Conservation (phyloP, 1,140 invertebrate species). For the Archivesica marissinica region DNA sequence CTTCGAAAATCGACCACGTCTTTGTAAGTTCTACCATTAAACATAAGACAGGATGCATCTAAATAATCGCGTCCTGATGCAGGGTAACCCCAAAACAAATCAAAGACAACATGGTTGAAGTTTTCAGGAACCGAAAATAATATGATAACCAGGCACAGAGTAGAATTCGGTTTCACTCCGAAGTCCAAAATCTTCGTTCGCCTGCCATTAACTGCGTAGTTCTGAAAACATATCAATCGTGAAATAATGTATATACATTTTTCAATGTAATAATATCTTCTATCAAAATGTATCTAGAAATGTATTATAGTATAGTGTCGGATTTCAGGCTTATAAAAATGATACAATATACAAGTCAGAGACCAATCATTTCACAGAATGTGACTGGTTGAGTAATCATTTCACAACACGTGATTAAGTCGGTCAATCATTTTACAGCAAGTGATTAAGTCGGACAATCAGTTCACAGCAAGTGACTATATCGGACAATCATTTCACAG, state of each 20-base stretch:
- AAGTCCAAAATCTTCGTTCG: conserved; percentile 55
- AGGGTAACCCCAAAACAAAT: conserved; percentile 74
- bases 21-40: conserved; percentile 22
- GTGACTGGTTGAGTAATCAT: too few relatives aligned
- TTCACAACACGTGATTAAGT: too few relatives aligned
- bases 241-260: background rate
- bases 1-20: conserved; percentile 47
- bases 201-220: conserved; percentile 37
- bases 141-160: conserved; percentile 67
- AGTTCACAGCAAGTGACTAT: too few relatives aligned
- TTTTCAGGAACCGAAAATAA: conserved; percentile 70
- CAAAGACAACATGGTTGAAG: conserved; percentile 72
- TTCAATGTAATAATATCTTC: too few relatives aligned
- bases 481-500: too few relatives aligned
- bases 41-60: conserved; percentile 73
- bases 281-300: too few relatives aligned
- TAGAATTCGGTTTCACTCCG: conserved; percentile 66
- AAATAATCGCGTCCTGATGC: conserved; percentile 65
- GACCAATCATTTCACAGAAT: too few relatives aligned
- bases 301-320: too few relatives aligned
- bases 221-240: conserved; percentile 40
- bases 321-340: too few relatives aligned
- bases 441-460: too few relatives aligned
- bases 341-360: too few relatives aligned
- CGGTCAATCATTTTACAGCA: too few relatives aligned